Conservation (phyloP, 2,113 vertebrate species). For the Antidorcas marsupialis region DNA sequence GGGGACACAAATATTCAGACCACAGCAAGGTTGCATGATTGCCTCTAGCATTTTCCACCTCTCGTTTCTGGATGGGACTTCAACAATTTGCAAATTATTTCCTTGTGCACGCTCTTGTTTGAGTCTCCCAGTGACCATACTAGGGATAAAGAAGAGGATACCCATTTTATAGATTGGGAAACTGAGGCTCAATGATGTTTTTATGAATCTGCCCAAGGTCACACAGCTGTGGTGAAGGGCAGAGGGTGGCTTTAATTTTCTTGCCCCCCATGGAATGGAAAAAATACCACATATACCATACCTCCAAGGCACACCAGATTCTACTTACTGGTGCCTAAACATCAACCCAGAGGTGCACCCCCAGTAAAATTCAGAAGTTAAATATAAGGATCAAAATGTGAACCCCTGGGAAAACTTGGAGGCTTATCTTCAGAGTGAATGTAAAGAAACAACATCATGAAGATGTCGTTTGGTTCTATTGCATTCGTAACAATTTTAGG, state of each 20-base stretch:
- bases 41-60: neutral
- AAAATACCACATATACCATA: neutral
- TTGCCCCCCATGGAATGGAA: neutral
- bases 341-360: neutral
- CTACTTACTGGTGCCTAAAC: too few species aligned
- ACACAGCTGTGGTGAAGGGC: neutral
- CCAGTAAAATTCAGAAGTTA: neutral
- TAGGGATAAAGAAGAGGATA: neutral
- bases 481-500: too few species aligned
- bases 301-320: rapidly evolving
- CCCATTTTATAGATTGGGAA: neutral
- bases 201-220: neutral
- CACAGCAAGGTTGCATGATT: too few species aligned
- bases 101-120: neutral
- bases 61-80: neutral
- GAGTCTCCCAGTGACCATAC: neutral
- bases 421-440: neutral
- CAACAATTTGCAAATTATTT: neutral
- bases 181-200: neutral
- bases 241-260: neutral
- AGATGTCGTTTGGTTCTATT: rapidly evolving
- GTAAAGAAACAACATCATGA: neutral
- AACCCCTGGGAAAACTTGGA: neutral
- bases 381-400: rapidly evolving
- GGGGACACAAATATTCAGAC: neutral